phyloP scores from a whole-genome alignment of 2,888 invertebrate species.

The Brachyptera risi region DNA sequence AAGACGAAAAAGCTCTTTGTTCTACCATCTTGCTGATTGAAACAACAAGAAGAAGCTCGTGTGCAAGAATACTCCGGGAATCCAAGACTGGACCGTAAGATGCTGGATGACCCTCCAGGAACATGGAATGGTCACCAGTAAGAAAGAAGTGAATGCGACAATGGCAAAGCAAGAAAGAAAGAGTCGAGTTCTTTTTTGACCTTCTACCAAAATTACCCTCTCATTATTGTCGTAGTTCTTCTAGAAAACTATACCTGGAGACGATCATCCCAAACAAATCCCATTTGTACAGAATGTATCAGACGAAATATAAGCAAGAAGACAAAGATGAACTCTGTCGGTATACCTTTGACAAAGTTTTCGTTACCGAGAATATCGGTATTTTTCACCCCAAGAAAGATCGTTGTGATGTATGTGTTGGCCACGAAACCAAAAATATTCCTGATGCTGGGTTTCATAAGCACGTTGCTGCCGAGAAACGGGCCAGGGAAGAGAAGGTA shows the following conservation, averaged over 20 bases:
- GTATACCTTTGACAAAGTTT: background rate
- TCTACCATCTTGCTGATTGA: slow-evolving; percentile 1
- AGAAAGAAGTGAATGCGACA: background rate
- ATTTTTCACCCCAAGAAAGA: too few relatives aligned
- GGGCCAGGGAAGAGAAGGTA: slow-evolving; percentile 35
- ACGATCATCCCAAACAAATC: background rate
- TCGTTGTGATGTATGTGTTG: too few relatives aligned
- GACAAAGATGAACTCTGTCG: background rate
- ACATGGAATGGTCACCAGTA: background rate
- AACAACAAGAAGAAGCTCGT: slow-evolving; percentile 22
- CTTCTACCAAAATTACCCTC: slow-evolving; percentile 34
- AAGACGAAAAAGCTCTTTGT: background rate
- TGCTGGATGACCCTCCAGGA: slow-evolving; percentile 26
- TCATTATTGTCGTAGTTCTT: background rate
- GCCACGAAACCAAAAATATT: slow-evolving; percentile 35
- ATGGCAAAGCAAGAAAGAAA: background rate
- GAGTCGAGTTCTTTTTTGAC: slow-evolving; percentile 28
- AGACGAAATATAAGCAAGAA: background rate
- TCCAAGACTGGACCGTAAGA: slow-evolving; percentile 32
- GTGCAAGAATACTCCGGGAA: slow-evolving; percentile 34
- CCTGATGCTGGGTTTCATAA: slow-evolving; percentile 32
- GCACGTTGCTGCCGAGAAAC: slow-evolving; percentile 33
- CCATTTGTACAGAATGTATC: background rate
- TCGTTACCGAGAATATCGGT: slow-evolving; percentile 15
- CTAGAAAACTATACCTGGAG: slow-evolving; percentile 11